Evolutionary conservation across 2,113 vertebrate species (phyloP), one percentile per base, ranked within the genome.

Genomic region (Candoia aspera): DNA sequence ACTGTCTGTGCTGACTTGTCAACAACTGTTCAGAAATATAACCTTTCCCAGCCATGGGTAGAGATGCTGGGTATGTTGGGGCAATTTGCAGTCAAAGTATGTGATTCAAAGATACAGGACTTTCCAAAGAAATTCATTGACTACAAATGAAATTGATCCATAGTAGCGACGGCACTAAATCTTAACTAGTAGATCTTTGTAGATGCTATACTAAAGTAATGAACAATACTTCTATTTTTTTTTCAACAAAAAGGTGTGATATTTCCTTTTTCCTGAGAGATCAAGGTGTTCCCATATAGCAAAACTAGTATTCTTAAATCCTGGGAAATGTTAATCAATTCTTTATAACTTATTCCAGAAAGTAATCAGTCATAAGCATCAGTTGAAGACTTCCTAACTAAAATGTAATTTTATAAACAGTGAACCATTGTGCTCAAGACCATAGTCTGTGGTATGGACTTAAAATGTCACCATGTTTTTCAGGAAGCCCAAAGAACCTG

Each of bases 401-500:
- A 60, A 84, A 49, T 0, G 0, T 54, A 12, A 84, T 84, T 64
- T 60, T 91, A 62, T 54, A 86, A 86, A 62, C 6, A 55, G 4
- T 0, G 60, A 17, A 4, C 54, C 33, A 53, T 89, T 53, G 42
- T n/a, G 13, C 53, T 91, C 37, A 8, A 26, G 55, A 24, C 53
- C 68, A 68, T 53, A 53, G 88, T 19, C 21, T 60, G 59, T 86
- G 90, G 53, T 24, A 57, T 91, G 92, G 13, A 92, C 0, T 94
- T 33, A 60, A 87, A 94, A 90, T 93, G 83, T 89, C 62, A 42
- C 59, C 90, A 86, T 68, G 84, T 53, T 95, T 1, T 90, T 11
- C 88, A 94, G 88, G 58, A 94, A 96, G 94, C 88, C 91, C 93
- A 94, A 92, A 92, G 92, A 96, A 93, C 92, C 62, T 94, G 68